Base-by-base conservation (phyloP, 2,113 vertebrate genomes). In the Petroica traversi region DNA sequence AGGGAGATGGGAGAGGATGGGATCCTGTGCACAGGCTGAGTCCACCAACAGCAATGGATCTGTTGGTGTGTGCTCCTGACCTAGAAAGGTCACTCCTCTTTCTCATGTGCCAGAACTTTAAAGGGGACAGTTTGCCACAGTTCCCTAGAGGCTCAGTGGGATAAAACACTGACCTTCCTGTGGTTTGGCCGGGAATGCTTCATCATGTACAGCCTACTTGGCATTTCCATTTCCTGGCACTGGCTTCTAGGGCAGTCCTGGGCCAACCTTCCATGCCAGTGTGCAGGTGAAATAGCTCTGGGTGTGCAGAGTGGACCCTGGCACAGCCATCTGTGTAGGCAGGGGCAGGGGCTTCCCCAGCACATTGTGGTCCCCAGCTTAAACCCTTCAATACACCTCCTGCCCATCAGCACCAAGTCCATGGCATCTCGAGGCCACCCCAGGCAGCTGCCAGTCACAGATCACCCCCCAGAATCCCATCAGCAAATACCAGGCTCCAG, bases 391-490 rank as follows among this genome's bases (percentile, higher is more conserved):
- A 6, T 16, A 25, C 45, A 55, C 55, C 45, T 61, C 72, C 82
- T n/a, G 72, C 25, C 33, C 45, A 45, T 8, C 12, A 57, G 62
- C 67, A 83, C 40, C 34, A 45, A 18, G 57, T 2, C 26, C 62
- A 1, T 3, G 1, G 48, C 13, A 11, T 38, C 49, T 26, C 0
- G 0, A 54, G 61, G 48, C 26, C 8, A 22, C 19, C 31, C 20
- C 8, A 14, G 34, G 67, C 72, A 87, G 66, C 0, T 33, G 24
- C 25, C 18, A 16, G 24, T 10, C 72, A 34, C 61, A 79, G 7
- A 18, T 54, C 43, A 62, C 11, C 34, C 45, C 31, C 14, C 26
- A 31, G 40, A 25, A 23, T 14, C 19, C 55, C 58, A 55, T 0
- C 3, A 5, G 46, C 38, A 59, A 63, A 33, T 6, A 16, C 28